Percentiles rank a stretch among this genome's conserved stretches.
Evolutionary conservation across 2,888 invertebrate species (phyloP).

Genomic region (Brachylomia viminalis): DNA sequence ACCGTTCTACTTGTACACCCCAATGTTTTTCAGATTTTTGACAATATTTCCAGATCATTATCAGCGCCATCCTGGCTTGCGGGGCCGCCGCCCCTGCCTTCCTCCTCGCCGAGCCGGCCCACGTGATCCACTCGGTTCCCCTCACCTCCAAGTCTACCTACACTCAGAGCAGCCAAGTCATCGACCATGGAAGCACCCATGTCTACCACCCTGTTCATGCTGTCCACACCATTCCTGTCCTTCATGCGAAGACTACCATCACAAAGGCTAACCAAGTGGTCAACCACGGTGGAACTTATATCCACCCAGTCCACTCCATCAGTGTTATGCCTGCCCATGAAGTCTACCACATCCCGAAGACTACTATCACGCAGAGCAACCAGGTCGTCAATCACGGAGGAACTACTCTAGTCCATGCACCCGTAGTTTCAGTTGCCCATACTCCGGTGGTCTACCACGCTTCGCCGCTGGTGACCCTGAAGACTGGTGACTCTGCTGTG

Average conservation of each 20-base stretch:
- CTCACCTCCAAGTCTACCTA: slow-evolving; percentile 75
- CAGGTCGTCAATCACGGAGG: slow-evolving; percentile 80
- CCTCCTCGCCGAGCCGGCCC: slow-evolving; percentile 70
- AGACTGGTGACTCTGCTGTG: slow-evolving; percentile 83
- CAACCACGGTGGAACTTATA: slow-evolving; percentile 74
- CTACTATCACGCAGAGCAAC: slow-evolving; percentile 81
- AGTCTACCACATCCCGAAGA: slow-evolving; percentile 70
- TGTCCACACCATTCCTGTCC: slow-evolving; percentile 58
- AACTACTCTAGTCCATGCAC: slow-evolving; percentile 69
- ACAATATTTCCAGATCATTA: slow-evolving; percentile 65
- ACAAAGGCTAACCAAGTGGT: slow-evolving; percentile 83
- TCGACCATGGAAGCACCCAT: slow-evolving; percentile 78
- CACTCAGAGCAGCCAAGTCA: slow-evolving; percentile 75
- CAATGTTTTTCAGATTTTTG: not conserved
- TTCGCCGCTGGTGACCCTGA: slow-evolving; percentile 72
- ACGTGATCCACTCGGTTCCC: slow-evolving; percentile 70
- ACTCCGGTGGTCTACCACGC: slow-evolving; percentile 76
- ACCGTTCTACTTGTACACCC: not conserved
- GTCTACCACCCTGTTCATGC: slow-evolving; percentile 70
- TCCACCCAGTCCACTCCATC: slow-evolving; percentile 73
- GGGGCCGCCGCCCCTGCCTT: slow-evolving; percentile 77
- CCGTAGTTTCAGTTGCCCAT: slow-evolving; percentile 64
- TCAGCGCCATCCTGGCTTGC: slow-evolving; percentile 74
- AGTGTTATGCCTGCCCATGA: slow-evolving; percentile 70
- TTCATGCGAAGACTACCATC: slow-evolving; percentile 73